Conservation (phyloP, 2,113 vertebrate species). For the Laterallus jamaicensis region DNA sequence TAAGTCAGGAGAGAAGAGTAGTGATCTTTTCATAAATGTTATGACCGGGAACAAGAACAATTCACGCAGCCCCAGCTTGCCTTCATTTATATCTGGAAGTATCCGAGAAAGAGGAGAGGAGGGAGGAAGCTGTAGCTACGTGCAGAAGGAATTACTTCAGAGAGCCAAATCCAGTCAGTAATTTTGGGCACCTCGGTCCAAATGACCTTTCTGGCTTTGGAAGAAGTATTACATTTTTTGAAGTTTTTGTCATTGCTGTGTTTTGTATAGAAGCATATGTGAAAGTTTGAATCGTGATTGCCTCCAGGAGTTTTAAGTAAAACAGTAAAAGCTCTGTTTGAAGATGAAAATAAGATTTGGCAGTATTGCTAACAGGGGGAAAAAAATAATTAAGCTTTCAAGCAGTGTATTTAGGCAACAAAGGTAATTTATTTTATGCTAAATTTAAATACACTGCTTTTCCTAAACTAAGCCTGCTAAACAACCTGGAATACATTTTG, state of each 20-base stretch:
- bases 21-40: not conserved
- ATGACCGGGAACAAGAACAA: not conserved
- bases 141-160: not conserved
- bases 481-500: not conserved
- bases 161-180: not conserved
- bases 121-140: not conserved
- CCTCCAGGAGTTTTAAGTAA: conserved; percentile 9
- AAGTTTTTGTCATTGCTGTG: not conserved
- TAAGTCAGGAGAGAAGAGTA: not conserved
- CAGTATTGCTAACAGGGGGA: not conserved
- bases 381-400: not conserved
- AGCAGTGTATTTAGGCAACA: not conserved
- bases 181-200: conserved; percentile 10
- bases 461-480: not conserved
- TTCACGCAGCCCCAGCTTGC: not conserved
- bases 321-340: not conserved
- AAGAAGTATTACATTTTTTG: conserved; percentile 2
- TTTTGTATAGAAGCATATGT: conserved; percentile 1
- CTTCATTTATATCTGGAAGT: not conserved
- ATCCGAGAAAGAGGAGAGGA: not conserved
- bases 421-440: not conserved
- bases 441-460: not conserved
- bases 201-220: not conserved
- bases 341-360: not conserved
- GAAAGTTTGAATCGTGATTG: not conserved